These are phyloP conservation scores for Rhagonycha fulva DNA, from an alignment of 2,888 invertebrate species.

Conservation along the genomic window DNA sequence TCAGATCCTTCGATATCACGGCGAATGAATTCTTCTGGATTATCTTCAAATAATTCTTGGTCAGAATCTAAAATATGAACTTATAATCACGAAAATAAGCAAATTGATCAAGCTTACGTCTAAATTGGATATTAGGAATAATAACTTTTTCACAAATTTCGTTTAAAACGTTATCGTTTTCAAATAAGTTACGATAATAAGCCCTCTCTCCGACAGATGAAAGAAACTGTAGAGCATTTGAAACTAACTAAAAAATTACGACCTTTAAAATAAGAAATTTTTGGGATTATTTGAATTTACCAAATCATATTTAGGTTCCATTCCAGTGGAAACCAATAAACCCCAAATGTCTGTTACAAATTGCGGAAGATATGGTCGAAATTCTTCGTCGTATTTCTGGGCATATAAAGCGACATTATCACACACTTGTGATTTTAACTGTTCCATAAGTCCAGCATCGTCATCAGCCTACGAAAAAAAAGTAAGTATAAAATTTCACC, in stretches of 20 bases:
- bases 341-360: conserved; percentile 97
- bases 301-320: conserved; percentile 87
- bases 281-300: conserved; percentile 64
- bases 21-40: conserved; percentile 95
- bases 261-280: conserved; percentile 38
- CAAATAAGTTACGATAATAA: conserved; percentile 86
- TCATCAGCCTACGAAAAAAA: conserved; percentile 69
- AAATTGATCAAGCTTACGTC: conserved; percentile 62
- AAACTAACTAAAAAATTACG: conserved; percentile 75
- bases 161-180: conserved; percentile 82
- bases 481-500: neutral
- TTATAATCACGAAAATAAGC: neutral
- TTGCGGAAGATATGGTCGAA: conserved; percentile 81
- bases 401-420: conserved; percentile 95
- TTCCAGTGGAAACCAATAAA: conserved; percentile 82
- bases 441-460: conserved; percentile 86
- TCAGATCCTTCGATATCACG: conserved; percentile 98
- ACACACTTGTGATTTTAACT: conserved; percentile 93
- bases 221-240: conserved; percentile 93
- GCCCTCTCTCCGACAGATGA: conserved; percentile 92
- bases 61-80: conserved; percentile 70
- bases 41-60: conserved; percentile 96
- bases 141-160: conserved; percentile 98
- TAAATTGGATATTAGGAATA: conserved; percentile 96
- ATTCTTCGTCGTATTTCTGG: conserved; percentile 97